Base-by-base conservation (phyloP, 1,140 invertebrate genomes). In the Trichonephila clavipes region DNA sequence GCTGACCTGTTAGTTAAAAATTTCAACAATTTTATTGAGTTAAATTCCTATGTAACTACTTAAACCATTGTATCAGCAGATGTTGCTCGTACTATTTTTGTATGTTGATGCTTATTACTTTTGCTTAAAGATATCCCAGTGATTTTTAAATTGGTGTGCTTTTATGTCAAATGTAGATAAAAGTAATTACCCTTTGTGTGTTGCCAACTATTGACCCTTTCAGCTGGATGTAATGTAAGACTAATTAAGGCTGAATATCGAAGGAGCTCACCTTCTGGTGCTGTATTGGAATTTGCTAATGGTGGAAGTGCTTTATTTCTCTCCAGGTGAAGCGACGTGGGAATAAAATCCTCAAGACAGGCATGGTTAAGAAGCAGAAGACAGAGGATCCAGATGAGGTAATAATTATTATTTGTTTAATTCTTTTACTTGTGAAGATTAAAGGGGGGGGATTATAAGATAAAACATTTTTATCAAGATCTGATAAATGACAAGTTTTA, bases 281-380 rank as follows among this genome's bases (percentile, higher is more conserved):
- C 82, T 77, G 86, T 69, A 93, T 64, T 83, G 94, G 81, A 89
- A 85, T 94, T 69, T 94, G 94, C 90, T 94, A 94, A 95, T 94
- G 89, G 77, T 92, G 90, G 94, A 93, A 95, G 94, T 94, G 93
- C 92, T 95, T 94, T 90, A 94, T 95, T 93, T 94, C 85, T 95
- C 94, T 97, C 2, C 97, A 96, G 96, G 97, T 98, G 88, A 98
- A 98, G 95, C 96, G 98, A 94, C 96, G 98, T 89, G 98, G 98
- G 77, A 98, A 98, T 1, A 97, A 98, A 95, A 97, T 98, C 58
- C 96, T 99, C 1, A 98, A 98, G 95, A 98, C 98, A 69, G 98
- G 98, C 69, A 96, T 98, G 95, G 98, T 99, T 34, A 98, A 98
- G 94, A 99, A 99, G 95, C 96, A 97, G 51, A 97, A 90, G 93